Evolutionary conservation across 2,113 vertebrate species (phyloP), one percentile per base, ranked within the genome.

Genomic region (Sturnus vulgaris): DNA sequence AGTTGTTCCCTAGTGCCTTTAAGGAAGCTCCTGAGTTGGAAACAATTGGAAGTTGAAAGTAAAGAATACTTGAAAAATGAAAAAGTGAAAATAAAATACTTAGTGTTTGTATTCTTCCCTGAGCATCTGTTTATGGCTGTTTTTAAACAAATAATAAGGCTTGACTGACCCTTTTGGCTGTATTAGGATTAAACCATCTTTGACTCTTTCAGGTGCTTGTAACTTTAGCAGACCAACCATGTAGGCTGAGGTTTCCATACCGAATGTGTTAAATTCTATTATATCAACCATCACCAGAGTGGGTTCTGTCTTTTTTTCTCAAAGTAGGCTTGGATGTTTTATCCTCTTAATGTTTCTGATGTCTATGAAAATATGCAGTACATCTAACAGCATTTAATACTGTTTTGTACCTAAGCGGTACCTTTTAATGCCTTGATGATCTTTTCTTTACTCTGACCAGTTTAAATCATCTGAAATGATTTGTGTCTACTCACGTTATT

Each of bases 401-500:
- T 20, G 5, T 37, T 89, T 66, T 50, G 27, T 78, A 57, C 59
- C 25, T 39, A 46, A 37, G 30, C 72, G 46, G 31, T 78, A 61
- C 30, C 4, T 84, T 56, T 90, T 72, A 61, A 47, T 63, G 55
- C 21, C 33, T 46, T 35, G 31, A 23, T 0, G 0, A 40, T 84
- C 21, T 70, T 81, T 60, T 30, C 22, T 81, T 0, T 60, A 18
- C 10, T 93, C 23, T 27, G n/a, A 46, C 23, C 12, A 46, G 40
- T 73, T 82, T 37, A 88, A 68, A 50, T 17, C 31, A 40, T 37
- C 55, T 33, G 37, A 65, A 84, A 31, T 23, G 0, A 35, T 66
- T 82, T 2, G 2, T 6, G 1, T 55, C 4, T 50, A 37, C 10
- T 85, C 4, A 6, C 2, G 11, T 75, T 55, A 2, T 1, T 12